phyloP scores from a whole-genome alignment of 2,888 invertebrate genomes.

The Trichacis sp. region DNA sequence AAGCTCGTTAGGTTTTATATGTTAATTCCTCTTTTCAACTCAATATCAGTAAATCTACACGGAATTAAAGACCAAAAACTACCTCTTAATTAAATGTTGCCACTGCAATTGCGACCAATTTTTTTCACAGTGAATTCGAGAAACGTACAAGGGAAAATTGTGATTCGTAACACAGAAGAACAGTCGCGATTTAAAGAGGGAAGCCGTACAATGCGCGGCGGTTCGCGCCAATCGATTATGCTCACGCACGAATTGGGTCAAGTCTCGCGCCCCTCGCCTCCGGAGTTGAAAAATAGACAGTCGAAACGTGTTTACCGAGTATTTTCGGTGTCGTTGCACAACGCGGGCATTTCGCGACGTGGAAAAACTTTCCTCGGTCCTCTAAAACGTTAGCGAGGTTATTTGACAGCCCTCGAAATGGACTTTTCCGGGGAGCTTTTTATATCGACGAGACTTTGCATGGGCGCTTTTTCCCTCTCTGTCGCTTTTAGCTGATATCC shows the following conservation, averaged over 20 bases:
- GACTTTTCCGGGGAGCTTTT: background rate
- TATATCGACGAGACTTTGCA: background rate
- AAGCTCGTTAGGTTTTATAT: too few relatives aligned
- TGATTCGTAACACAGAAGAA: conserved; percentile 28
- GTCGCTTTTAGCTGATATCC: conserved; percentile 31
- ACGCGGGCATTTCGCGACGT: too few relatives aligned
- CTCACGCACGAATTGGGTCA: conserved; percentile 43
- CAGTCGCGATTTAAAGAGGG: conserved; percentile 32
- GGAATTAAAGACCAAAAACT: too few relatives aligned
- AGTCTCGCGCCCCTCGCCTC: conserved; percentile 37
- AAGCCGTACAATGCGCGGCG: conserved; percentile 30
- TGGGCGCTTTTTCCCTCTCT: conserved; percentile 7
- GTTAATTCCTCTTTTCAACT: too few relatives aligned
- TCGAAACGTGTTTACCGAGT: background rate
- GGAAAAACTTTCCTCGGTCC: too few relatives aligned
- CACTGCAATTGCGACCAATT: too few relatives aligned
- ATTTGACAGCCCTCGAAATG: background rate
- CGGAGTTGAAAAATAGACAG: conserved; percentile 46
- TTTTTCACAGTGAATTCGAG: too few relatives aligned
- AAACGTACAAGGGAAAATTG: too few relatives aligned
- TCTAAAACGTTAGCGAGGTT: too few relatives aligned
- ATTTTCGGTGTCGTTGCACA: background rate
- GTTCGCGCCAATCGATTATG: conserved; percentile 42
- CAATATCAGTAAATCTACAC: too few relatives aligned
- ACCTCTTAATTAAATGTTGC: too few relatives aligned